A percentile compares a stretch with the other conserved stretches of the same genome.
These are phyloP conservation scores for Eupsilia transversa DNA, from an alignment of 2,888 invertebrate species.

Conservation along the genomic window DNA sequence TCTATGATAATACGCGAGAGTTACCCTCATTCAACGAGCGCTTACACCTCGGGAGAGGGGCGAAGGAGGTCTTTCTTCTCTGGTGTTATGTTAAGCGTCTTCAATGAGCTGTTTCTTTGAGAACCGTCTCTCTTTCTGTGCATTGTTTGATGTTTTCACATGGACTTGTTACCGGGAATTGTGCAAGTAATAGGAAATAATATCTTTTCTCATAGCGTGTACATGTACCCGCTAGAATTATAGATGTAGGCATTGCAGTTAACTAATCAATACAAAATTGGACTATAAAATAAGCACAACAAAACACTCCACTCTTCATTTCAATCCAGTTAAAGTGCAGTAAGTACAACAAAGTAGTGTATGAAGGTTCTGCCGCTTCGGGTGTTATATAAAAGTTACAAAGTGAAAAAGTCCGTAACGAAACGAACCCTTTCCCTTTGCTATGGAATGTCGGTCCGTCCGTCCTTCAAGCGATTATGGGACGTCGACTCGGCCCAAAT, in stretches of 20 bases:
- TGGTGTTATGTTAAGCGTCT: conserved; percentile 77
- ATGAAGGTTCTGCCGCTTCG: conserved; percentile 7
- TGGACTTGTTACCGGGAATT: conserved; percentile 75
- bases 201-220: conserved; percentile 21
- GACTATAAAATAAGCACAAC: not conserved
- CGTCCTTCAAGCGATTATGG: conserved; percentile 87
- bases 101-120: conserved; percentile 87
- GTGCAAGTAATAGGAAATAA: conserved; percentile 66
- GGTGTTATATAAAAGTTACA: conserved; percentile 43
- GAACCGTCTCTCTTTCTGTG: conserved; percentile 78
- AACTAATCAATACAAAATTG: not conserved
- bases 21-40: conserved; percentile 55
- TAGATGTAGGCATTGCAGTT: not conserved
- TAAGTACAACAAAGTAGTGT: conserved; percentile 20
- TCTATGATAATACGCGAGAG: conserved; percentile 68
- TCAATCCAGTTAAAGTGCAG: conserved; percentile 8
- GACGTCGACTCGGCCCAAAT: conserved; percentile 83
- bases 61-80: conserved; percentile 71
- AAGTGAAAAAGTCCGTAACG: conserved; percentile 54
- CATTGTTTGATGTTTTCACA: conserved; percentile 86
- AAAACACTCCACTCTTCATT: conserved; percentile 13
- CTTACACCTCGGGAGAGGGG: conserved; percentile 62
- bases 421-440: conserved; percentile 64
- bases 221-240: no score
- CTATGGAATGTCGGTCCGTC: conserved; percentile 71